These are phyloP conservation scores for Latrodectus hesperus DNA, from an alignment of 2,888 invertebrate genomes.

Conservation along the genomic window DNA sequence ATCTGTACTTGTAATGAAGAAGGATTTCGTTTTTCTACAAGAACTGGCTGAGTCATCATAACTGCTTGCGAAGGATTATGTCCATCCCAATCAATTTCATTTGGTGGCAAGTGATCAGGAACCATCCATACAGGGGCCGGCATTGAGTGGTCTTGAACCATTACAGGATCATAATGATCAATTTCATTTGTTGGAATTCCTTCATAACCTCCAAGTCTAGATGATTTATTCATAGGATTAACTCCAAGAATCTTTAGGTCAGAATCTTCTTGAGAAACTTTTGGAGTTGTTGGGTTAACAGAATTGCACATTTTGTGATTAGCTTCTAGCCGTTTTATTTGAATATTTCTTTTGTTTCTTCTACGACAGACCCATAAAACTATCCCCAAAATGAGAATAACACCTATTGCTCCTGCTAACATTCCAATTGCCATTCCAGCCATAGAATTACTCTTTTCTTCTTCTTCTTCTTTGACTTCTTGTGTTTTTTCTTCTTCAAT, in stretches of 20 bases:
- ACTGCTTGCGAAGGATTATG: constrained; percentile 48
- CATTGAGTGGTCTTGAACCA: constrained; percentile 33
- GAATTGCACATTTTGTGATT: constrained; percentile 65
- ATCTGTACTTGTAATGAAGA: constrained; percentile 23
- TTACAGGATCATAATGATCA: constrained; percentile 58
- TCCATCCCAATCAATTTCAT: constrained; percentile 59
- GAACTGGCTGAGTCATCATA: constrained; percentile 33
- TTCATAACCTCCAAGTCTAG: constrained; percentile 62
- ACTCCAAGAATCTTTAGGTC: constrained; percentile 62
- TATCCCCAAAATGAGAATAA: constrained; percentile 56
- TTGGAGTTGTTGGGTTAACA: constrained; percentile 58
- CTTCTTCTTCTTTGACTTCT: constrained; percentile 69
- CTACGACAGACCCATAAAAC: constrained; percentile 63
- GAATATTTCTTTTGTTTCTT: constrained; percentile 48
- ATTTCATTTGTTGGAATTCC: constrained; percentile 63
- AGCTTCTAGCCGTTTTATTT: constrained; percentile 60
- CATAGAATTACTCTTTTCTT: constrained; percentile 57
- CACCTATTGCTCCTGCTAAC: constrained; percentile 61
- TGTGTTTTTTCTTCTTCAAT: constrained; percentile 69
- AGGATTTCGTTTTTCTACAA: constrained; percentile 48
- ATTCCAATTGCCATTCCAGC: constrained; percentile 69
- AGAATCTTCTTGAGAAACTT: constrained; percentile 59
- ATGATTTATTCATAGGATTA: constrained; percentile 57
- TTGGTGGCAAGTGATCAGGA: constrained; percentile 58
- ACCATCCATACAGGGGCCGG: constrained; percentile 68